These are phyloP conservation scores for Sylvietta virens DNA, from an alignment of 2,113 vertebrate genomes.

Conservation along the genomic window DNA sequence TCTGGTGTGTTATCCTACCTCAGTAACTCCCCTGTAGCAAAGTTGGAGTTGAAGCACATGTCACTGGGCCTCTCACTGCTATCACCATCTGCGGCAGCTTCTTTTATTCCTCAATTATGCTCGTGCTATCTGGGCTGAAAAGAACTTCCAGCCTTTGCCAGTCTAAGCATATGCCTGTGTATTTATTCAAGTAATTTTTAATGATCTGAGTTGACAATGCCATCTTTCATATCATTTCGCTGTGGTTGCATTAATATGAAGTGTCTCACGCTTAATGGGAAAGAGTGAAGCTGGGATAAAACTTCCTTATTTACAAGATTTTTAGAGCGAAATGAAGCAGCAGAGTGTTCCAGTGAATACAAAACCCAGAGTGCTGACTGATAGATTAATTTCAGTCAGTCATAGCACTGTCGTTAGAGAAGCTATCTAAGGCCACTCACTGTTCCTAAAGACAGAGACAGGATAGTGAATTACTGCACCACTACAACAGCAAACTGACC, in stretches of 20 bases:
- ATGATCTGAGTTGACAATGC: not conserved
- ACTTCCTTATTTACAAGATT: not conserved
- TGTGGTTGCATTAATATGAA: not conserved
- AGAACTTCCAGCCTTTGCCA: not conserved
- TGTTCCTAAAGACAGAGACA: not conserved
- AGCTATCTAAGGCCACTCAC: not conserved
- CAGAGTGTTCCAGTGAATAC: not conserved
- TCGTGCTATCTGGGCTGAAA: not conserved
- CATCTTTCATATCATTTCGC: not conserved
- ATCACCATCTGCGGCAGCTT: not conserved
- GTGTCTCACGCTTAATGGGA: not conserved
- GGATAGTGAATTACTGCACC: not conserved
- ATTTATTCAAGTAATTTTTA: not conserved
- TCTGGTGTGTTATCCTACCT: not conserved
- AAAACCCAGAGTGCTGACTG: not conserved
- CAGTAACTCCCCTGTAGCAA: not conserved
- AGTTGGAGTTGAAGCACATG: not conserved
- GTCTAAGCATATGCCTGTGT: not conserved
- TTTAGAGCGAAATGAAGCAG: not conserved
- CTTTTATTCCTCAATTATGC: slow-evolving; percentile 7
- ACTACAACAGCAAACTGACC: not conserved
- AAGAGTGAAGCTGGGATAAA: not conserved
- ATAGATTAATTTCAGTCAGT: not conserved
- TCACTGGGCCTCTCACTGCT: slow-evolving; percentile 14
- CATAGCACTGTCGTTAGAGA: not conserved